phyloP scores from a whole-genome alignment of 2,113 vertebrate species.

The Brienomyrus brachyistius region DNA sequence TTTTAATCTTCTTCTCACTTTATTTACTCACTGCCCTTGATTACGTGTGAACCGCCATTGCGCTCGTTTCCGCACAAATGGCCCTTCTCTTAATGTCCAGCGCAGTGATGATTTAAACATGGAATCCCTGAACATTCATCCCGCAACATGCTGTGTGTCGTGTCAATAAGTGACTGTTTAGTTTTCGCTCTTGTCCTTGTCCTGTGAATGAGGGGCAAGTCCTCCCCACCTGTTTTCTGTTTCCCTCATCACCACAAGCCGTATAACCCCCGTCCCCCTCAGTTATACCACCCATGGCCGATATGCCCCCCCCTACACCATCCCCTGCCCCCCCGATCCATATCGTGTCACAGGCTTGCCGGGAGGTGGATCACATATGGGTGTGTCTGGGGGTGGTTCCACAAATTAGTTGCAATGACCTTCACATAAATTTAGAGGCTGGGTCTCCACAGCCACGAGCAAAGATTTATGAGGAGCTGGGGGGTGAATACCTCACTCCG shows the following conservation, averaged over 20 bases:
- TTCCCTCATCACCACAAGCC: neutral
- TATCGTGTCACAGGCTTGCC: neutral
- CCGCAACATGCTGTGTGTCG: neutral
- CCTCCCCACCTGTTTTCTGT: neutral
- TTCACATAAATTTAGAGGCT: conserved; percentile 24
- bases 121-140: neutral
- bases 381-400: conserved; percentile 23
- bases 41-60: neutral
- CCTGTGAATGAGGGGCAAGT: neutral
- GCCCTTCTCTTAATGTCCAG: neutral
- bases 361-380: conserved; percentile 7
- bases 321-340: neutral
- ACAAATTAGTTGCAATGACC: conserved; percentile 21
- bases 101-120: neutral
- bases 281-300: neutral
- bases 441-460: conserved; percentile 1
- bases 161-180: neutral
- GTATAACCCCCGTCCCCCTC: neutral
- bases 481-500: neutral
- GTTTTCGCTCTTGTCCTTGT: neutral
- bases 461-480: conserved; percentile 23
- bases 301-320: neutral
- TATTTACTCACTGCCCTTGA: neutral
- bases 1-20: neutral
- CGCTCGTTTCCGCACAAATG: neutral